Base-by-base conservation (phyloP, 2,797 vertebrate species). In the Ptychobarbus kaznakovi region DNA sequence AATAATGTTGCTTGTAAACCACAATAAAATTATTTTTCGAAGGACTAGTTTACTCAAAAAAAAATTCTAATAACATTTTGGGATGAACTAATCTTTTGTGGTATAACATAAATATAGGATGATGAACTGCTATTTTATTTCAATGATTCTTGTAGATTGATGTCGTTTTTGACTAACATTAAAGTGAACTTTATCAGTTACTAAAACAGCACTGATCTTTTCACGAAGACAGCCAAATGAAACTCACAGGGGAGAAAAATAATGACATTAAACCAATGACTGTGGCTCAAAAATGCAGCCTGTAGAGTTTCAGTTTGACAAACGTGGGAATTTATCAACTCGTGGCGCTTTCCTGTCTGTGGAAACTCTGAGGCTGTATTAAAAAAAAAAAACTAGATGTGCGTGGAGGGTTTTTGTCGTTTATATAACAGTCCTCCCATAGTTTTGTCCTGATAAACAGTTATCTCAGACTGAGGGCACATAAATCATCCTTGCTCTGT, bases 401-500 rank as follows among this genome's bases (percentile, higher is more conserved):
- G 73, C 76, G 85, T 88, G 84, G 86, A 83, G 86, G 84, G 73
- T 80, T 87, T 87, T 86, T 84, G 88, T 66, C 77, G 68, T 81
- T 89, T 90, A 92, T 90, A 84, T 91, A 88, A 90, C 88, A 88
- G 91, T 93, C 92, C 94, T 92, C 91, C 92, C 92, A 89, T 91
- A 91, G 91, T 80, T 87, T 90, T 88, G 89, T 89, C 92, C 93
- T 77, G 84, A 92, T 92, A 94, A 94, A 92, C 92, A 92, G 93
- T 93, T 95, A 93, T 95, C 92, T 94, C 91, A 89, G 81, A 91
- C 90, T 89, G 92, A 89, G 89, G 93, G 91, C 91, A 93, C 93
- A 95, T 95, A 93, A 93, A 91, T 95, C 94, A 94, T 92, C 92
- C 92, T 90, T 70, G 90, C 89, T 93, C 91, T 95, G 93, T 95